These are phyloP conservation scores for Epicampocera succincta DNA, from an alignment of 2,888 invertebrate genomes.

Conservation along the genomic window DNA sequence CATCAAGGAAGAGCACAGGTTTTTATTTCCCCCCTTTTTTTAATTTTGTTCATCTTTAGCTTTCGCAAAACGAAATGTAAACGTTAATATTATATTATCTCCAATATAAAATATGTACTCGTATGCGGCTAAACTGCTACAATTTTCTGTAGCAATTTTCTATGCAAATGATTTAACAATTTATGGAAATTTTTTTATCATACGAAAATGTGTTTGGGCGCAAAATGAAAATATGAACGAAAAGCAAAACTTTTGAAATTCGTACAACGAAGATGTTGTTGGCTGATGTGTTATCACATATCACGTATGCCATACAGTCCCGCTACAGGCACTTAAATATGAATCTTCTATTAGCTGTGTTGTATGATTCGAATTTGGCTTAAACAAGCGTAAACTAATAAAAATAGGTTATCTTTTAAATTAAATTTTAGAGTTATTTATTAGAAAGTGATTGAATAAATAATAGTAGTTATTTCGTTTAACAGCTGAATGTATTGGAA, in stretches of 20 bases:
- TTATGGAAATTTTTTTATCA: conserved; percentile 52
- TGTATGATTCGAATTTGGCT: conserved; percentile 33
- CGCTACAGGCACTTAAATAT: conserved; percentile 20
- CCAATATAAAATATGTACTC: not conserved
- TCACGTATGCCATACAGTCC: no score
- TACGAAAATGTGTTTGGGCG: conserved; percentile 6
- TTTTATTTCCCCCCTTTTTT: not conserved
- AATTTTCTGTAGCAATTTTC: conserved; percentile 60
- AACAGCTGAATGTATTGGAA: no score
- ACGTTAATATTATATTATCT: conserved; percentile 20
- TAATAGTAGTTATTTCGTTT: no score
- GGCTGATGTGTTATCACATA: conserved; percentile 10
- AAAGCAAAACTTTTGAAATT: conserved; percentile 10
- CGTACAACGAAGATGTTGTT: not conserved
- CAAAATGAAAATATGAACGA: not conserved
- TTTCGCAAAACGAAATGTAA: conserved; percentile 11
- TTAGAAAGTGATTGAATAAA: no score
- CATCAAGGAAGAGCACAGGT: conserved; percentile 37
- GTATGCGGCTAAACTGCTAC: conserved; percentile 25
- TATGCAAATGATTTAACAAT: conserved; percentile 67
- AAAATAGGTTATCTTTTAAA: no score
- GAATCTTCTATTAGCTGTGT: conserved; percentile 7
- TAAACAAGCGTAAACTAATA: conserved; percentile 40
- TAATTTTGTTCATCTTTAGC: conserved; percentile 1
- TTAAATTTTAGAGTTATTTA: no score